Percentiles rank a stretch among this genome's conserved stretches.
Evolutionary conservation across 2,113 vertebrate genomes (phyloP).

Genomic region (Mormoops blainvillei): DNA sequence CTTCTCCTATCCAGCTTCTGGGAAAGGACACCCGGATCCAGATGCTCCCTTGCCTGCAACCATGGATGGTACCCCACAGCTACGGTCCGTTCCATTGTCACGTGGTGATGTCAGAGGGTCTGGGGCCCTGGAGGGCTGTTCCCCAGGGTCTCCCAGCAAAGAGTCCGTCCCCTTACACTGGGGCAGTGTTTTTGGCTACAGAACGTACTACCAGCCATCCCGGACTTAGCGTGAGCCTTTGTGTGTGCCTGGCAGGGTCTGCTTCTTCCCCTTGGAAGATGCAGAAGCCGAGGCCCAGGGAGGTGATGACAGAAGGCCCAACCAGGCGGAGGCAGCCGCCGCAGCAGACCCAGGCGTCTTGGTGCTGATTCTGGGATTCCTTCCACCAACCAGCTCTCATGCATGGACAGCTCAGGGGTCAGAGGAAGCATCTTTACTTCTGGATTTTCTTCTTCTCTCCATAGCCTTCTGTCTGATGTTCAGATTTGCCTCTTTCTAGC

Average conservation of each 20-base stretch:
- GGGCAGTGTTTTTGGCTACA: background rate
- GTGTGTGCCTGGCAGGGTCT: background rate
- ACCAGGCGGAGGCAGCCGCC: background rate
- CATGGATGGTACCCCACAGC: too few species aligned
- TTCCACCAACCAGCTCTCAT: rapidly evolving
- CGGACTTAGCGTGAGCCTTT: background rate
- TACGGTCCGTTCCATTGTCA: background rate
- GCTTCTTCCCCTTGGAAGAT: background rate
- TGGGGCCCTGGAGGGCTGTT: background rate
- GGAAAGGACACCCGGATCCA: background rate
- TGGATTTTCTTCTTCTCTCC: background rate
- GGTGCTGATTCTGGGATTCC: background rate
- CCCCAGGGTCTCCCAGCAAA: background rate
- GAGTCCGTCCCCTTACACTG: rapidly evolving
- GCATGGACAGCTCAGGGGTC: background rate
- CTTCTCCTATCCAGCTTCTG: background rate
- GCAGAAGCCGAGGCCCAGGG: background rate
- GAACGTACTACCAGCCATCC: background rate
- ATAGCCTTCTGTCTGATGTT: background rate
- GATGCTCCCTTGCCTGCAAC: background rate
- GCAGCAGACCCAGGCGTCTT: background rate
- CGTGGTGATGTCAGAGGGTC: background rate
- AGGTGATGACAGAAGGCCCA: background rate
- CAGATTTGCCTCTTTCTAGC: background rate
- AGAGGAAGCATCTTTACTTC: background rate